Base-by-base conservation (phyloP, 2,113 vertebrate genomes). In the Electrona antarctica region DNA sequence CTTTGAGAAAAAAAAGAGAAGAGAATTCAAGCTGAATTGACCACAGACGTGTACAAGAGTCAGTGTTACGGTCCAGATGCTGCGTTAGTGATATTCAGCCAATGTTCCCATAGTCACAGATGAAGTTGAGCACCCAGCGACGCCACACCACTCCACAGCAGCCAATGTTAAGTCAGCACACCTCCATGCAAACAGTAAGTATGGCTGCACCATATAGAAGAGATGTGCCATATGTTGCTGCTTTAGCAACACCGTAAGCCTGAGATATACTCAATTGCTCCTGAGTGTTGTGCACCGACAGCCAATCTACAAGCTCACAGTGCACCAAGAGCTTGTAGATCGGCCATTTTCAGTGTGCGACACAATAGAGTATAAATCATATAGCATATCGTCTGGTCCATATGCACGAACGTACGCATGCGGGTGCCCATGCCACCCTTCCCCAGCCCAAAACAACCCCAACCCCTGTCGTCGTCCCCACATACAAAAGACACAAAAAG, bases 391-490 rank as follows among this genome's bases (percentile, higher is more conserved):
- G 3, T 41, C 33, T 41, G 33, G 33, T 41, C 33, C 33, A 71
- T 76, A 86, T 84, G 78, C 87, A 61, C 12, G 73, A 29, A 67
- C 29, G 75, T 41, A 67, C 29, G 76, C 60, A 48, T 66, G 52
- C 55, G 58, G 66, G 46, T 71, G 74, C 78, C 75, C 82, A 78
- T 83, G 69, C 49, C 28, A 41, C 50, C 69, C 67, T 68, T 29
- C 69, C 76, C 48, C n/a, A 7, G 49, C 13, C n/a, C 56, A 9
- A 14, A 29, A 46, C 52, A 12, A 12, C 51, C 56, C 48, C 45
- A 59, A 52, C 45, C 57, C 33, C 48, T 52, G 7, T 11, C 41
- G 21, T 21, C 21, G 21, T 21, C 21, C 15, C n/a, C 47, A 51
- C 48, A 41, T 41, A 41, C 33, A 41, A 41, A 41, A 41, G 33